Evolutionary conservation across 2,113 vertebrate genomes (phyloP), one percentile per base, ranked within the genome.

Genomic region (Rallus limicola): DNA sequence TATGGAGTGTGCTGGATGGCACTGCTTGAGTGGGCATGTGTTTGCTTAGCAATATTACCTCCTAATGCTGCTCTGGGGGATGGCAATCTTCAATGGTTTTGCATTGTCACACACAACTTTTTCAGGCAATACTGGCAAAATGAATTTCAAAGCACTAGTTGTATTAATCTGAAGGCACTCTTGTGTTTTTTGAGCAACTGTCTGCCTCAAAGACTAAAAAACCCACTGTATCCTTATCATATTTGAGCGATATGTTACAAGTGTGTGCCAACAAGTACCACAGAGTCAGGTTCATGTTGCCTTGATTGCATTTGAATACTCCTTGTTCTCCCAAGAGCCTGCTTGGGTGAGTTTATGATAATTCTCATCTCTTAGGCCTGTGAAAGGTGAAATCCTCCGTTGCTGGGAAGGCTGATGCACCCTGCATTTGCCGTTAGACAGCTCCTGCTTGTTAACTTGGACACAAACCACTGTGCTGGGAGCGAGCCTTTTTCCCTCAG

Each of bases 251-350:
- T 31, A 16, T 10, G 3, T 50, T 62, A 78, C 59, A 67, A 93
- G 31, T 46, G 58, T 44, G 72, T 68, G 68, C 44, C 93, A 52
- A 58, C 55, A 84, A 29, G 71, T 52, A 91, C 52, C 60, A 89
- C 50, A 40, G 79, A 40, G 59, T 82, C 40, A 5, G 12, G 58
- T 90, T 78, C 46, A 2, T 68, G 11, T 80, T 76, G 85, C 75
- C 85, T 94, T 96, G 93, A 88, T 92, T 92, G 82, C 92, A 86
- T 95, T 94, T 82, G 85, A 96, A 93, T 88, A 3, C 59, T 77
- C 8, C 64, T 70, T 78, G 67, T 92, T 86, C 92, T 96, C 90
- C 53, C 48, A 82, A 88, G 92, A 96, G 74, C 50, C 75, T 4
- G 15, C 67, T 53, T 88, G 75, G 70, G 68, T 80, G 50, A 4